Base-by-base conservation (phyloP, 1,140 invertebrate species). In the Neodiprion lecontei region DNA sequence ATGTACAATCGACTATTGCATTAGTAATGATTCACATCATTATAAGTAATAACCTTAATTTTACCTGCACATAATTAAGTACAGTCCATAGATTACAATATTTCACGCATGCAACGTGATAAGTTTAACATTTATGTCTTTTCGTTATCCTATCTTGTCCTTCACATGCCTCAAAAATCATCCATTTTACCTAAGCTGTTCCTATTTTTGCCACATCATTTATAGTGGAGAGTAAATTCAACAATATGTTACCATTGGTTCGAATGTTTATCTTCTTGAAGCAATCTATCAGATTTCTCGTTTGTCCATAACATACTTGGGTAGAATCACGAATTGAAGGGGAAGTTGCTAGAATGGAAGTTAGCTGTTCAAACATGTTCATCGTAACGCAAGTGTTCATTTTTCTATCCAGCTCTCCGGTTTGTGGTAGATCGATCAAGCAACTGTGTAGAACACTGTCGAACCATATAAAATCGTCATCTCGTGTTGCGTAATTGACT, bases 381-480 rank as follows among this genome's bases (percentile, higher is more conserved):
- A 86, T 69, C 69, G 86, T 67, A 65, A 86, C 79, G 75, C 86
- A 87, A 74, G 86, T 80, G 72, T 83, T 82, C 79, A 87, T 82
- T 75, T 80, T 69, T 23, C 74, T 71, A 72, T 87, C 83, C 1
- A 81, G 83, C 14, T 74, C 71, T 47, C 76, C 78, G 40, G 79
- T 74, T 23, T 40, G 66, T n/a, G 69, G n/a, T 47, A 85, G 78
- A 66, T 77, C 74, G 17, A 78, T 78, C 76, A 80, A 81, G 76
- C 86, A 87, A 12, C 77, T 79, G 85, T 85, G 86, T 68, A 87
- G 81, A 50, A 86, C 74, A 61, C 78, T 80, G 72, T 87, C 84
- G 72, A 85, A 70, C 79, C 83, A 83, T 49, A 75, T 76, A 17
- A 83, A 72, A 71, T 23, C 77, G 50, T 40, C 74, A 67, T 49